Evolutionary conservation across 2,113 vertebrate species (phyloP).

Genomic region (Gasterosteus aculeatus): DNA sequence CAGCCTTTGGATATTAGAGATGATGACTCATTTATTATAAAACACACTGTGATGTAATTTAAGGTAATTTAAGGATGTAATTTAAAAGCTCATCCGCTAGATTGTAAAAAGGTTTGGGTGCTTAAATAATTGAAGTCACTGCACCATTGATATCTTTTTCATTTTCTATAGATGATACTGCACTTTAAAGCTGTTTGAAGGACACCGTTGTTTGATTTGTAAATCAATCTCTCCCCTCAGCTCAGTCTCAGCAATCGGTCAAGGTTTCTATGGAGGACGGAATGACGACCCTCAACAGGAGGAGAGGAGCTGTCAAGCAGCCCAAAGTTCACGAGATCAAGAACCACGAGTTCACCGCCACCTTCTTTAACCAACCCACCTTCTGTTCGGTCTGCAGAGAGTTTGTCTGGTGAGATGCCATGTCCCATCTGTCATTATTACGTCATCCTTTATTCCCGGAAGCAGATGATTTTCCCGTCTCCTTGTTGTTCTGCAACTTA

Average conservation of each 20-base stretch:
- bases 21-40: constrained; percentile 13
- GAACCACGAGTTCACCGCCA: constrained; percentile 94
- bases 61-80: background rate
- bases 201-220: constrained; percentile 18
- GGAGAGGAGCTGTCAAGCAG: constrained; percentile 96
- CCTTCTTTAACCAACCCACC: constrained; percentile 94
- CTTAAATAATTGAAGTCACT: background rate
- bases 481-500: constrained; percentile 14
- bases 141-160: background rate
- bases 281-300: constrained; percentile 87
- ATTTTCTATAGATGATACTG: background rate
- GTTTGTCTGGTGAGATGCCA: constrained; percentile 91
- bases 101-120: background rate
- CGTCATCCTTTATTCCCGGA: background rate
- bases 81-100: background rate
- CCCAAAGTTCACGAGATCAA: constrained; percentile 95
- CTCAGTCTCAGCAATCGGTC: constrained; percentile 36
- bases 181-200: background rate
- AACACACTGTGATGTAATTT: background rate
- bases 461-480: constrained; percentile 7
- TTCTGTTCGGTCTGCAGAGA: constrained; percentile 98
- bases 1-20: background rate
- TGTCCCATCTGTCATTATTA: background rate
- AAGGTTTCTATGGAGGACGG: constrained; percentile 79
- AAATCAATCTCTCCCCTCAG: constrained; percentile 38